Evolutionary conservation across 2,797 vertebrate species (phyloP).

Genomic region (Pangasius macronema): DNA sequence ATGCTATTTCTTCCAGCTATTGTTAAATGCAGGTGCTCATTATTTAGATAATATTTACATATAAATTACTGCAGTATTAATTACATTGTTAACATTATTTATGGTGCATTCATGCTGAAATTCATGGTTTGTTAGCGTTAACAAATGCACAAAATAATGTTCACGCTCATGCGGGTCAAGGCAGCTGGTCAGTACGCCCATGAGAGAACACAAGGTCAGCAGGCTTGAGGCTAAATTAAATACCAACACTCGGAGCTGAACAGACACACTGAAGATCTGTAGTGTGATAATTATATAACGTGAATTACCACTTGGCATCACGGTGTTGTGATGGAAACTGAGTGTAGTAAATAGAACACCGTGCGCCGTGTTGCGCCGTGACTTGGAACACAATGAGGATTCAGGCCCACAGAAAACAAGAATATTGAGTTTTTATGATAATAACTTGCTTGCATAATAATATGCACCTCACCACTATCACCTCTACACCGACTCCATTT

Average conservation of each 20-base stretch:
- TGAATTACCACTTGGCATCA: not conserved
- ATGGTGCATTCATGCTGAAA: not conserved
- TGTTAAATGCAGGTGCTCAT: not conserved
- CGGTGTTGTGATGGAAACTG: conserved; percentile 17
- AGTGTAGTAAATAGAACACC: conserved; percentile 19
- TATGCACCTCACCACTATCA: not conserved
- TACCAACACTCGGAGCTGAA: not conserved
- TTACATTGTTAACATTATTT: not conserved
- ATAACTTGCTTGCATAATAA: conserved; percentile 15
- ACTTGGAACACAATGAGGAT: not conserved
- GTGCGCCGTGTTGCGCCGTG: conserved; percentile 11
- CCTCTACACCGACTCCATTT: not conserved
- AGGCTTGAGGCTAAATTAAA: conserved; percentile 38
- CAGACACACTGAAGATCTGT: not conserved
- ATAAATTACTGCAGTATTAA: not conserved
- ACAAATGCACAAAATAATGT: not conserved
- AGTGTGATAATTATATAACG: conserved; percentile 28
- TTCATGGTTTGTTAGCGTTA: not conserved
- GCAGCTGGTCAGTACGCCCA: conserved; percentile 14
- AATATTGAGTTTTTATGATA: conserved; percentile 14
- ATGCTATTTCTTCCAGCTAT: not conserved
- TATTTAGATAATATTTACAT: not conserved
- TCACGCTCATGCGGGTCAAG: conserved; percentile 42
- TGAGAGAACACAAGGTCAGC: conserved; percentile 43
- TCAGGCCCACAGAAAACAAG: conserved; percentile 1